Conservation (phyloP, 2,113 vertebrate genomes). For the Eolophus roseicapilla region DNA sequence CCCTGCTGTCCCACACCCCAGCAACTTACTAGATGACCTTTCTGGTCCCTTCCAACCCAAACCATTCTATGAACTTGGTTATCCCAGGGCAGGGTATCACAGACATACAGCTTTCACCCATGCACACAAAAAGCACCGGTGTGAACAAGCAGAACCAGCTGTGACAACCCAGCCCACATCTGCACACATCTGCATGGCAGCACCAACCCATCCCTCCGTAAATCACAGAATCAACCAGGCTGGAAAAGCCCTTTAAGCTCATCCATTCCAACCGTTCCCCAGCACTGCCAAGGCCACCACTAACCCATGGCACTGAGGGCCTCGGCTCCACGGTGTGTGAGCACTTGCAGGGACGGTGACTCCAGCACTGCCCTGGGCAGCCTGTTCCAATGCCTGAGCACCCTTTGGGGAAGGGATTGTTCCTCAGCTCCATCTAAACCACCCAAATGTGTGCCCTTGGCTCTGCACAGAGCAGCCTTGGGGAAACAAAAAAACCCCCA, state of each 20-base stretch:
- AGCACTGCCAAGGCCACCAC: not conserved
- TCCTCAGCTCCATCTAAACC: not conserved
- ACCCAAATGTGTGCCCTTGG: not conserved
- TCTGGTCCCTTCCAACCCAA: not conserved
- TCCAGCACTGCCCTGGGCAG: not conserved
- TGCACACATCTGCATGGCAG: accelerated
- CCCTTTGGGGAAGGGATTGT: not conserved
- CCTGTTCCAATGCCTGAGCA: not conserved
- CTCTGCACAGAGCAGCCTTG: accelerated
- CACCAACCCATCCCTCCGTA: not conserved
- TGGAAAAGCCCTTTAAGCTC: not conserved
- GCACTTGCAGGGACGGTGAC: not conserved
- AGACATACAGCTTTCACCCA: not conserved
- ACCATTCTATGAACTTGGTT: not conserved
- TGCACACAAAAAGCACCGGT: accelerated
- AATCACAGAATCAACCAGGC: not conserved
- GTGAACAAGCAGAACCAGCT: not conserved
- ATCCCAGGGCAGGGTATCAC: not conserved
- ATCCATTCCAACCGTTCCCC: not conserved
- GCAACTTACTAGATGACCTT: not conserved
- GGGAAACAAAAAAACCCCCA: accelerated
- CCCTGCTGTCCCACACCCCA: not conserved
- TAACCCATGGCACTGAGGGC: not conserved
- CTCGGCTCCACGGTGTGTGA: not conserved
- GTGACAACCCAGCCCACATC: not conserved